Evolutionary conservation across 2,797 vertebrate species (phyloP).

Genomic region (Emydoidea blandingii): DNA sequence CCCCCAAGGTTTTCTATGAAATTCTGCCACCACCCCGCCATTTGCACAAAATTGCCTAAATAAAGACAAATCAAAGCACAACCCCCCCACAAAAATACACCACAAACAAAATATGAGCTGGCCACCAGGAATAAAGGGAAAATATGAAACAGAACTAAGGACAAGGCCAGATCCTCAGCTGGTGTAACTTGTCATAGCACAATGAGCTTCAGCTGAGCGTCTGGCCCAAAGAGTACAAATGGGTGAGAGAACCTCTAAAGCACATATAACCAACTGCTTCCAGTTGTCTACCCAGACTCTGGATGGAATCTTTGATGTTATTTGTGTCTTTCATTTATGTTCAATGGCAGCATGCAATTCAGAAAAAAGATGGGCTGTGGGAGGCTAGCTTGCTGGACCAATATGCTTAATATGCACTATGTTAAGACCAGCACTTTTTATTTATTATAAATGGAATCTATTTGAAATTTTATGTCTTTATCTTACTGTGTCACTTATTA

Average conservation of each 20-base stretch:
- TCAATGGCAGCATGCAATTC: constrained; percentile 8
- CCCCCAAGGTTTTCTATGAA: neutral
- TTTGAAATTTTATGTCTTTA: constrained; percentile 65
- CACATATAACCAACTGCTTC: neutral
- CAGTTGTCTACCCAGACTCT: constrained; percentile 6
- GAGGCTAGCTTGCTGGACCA: constrained; percentile 31
- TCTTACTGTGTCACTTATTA: constrained; percentile 51
- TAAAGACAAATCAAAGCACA: constrained; percentile 2
- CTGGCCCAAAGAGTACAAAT: neutral
- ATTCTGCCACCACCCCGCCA: neutral
- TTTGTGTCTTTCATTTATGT: constrained; percentile 33
- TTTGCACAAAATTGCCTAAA: neutral
- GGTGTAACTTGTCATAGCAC: neutral
- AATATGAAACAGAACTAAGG: constrained; percentile 11
- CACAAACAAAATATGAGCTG: neutral
- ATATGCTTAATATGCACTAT: constrained; percentile 33
- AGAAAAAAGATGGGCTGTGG: neutral
- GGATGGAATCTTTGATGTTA: constrained; percentile 29
- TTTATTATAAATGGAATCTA: constrained; percentile 63
- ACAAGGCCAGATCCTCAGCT: constrained; percentile 3
- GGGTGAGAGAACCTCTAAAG: constrained; percentile 9
- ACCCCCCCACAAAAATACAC: neutral
- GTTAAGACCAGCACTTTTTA: constrained; percentile 54
- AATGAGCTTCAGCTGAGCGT: neutral
- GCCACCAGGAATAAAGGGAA: neutral